Conservation (phyloP, 37 sponge, comb jelly and placozoan genomes). For the Spongilla lacustris region DNA sequence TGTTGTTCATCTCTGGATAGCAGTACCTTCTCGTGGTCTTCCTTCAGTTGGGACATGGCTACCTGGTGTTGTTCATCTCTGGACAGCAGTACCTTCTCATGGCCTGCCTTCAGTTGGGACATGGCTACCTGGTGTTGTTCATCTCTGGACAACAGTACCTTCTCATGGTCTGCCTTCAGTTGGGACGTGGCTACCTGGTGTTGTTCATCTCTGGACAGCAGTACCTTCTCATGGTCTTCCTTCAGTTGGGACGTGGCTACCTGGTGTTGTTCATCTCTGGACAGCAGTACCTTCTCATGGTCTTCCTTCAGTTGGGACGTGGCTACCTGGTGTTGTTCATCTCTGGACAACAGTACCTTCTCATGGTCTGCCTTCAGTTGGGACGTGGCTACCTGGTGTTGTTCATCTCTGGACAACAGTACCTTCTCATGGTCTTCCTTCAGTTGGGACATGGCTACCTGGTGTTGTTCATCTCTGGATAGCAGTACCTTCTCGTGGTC, state of each 20-base stretch:
- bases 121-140: not conserved
- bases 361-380: no score
- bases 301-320: not conserved
- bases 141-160: not conserved
- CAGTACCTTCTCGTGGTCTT: constrained; percentile 8
- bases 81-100: constrained; percentile 12
- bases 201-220: not conserved
- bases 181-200: not conserved
- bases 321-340: no score
- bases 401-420: no score
- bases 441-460: no score
- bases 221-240: not conserved
- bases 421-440: no score
- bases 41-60: constrained; percentile 2
- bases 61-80: not conserved
- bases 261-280: not conserved
- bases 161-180: not conserved
- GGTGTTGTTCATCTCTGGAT: no score
- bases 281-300: not conserved
- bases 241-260: not conserved
- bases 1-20: not conserved
- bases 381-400: no score
- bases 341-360: no score
- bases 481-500: no score
- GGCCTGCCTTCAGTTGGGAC: not conserved